phyloP scores from a whole-genome alignment of 2,113 vertebrate species.

The Cacatua alba region DNA sequence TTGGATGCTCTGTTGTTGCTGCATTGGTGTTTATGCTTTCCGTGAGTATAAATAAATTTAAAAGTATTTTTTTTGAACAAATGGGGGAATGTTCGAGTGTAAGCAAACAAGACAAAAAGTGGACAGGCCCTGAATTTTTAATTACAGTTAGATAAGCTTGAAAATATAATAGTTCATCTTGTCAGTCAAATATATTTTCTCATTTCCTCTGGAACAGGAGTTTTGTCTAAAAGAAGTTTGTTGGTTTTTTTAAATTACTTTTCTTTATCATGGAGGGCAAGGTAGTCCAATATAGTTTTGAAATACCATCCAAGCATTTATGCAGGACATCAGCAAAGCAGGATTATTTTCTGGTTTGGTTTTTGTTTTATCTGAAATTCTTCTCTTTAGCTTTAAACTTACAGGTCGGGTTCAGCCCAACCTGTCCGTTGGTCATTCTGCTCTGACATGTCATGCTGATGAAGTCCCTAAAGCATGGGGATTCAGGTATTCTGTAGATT shows the following conservation, averaged over 20 bases:
- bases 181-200: not conserved
- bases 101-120: not conserved
- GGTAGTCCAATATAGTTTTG: not conserved
- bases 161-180: not conserved
- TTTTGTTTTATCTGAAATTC: not conserved
- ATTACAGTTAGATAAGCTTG: not conserved
- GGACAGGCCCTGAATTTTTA: not conserved
- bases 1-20: not conserved
- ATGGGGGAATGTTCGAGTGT: not conserved
- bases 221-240: not conserved
- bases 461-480: not conserved
- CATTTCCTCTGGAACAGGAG: not conserved
- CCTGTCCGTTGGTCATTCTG: not conserved
- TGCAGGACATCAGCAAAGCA: not conserved
- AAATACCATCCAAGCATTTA: not conserved
- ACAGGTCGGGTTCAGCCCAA: rapidly evolving
- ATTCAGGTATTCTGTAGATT: not conserved
- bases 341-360: not conserved
- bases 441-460: not conserved
- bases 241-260: not conserved
- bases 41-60: not conserved
- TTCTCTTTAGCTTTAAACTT: not conserved
- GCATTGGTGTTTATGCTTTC: not conserved
- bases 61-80: not conserved
- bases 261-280: not conserved